phyloP scores from a whole-genome alignment of 2,797 vertebrate species.

The Onychomys arenicola region DNA sequence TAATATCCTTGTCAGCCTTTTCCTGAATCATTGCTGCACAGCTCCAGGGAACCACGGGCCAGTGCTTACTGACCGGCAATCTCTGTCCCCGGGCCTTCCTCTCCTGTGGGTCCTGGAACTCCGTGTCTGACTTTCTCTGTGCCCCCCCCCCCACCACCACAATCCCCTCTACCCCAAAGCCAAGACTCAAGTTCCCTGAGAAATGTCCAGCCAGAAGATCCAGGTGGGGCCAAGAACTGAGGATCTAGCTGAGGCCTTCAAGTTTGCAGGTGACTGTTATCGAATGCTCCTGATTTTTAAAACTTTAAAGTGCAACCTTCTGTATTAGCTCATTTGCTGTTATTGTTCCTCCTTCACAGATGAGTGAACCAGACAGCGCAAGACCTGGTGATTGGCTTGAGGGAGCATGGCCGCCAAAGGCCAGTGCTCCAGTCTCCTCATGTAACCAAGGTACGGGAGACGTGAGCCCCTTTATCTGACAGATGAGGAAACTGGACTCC shows the following conservation, averaged over 20 bases:
- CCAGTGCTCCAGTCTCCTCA: not conserved
- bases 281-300: not conserved
- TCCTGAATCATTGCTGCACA: conserved; percentile 85
- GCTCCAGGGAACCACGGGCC: conserved; percentile 77
- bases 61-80: conserved; percentile 59
- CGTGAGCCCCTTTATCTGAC: not conserved
- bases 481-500: not conserved
- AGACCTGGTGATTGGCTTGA: not conserved
- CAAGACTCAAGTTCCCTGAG: not conserved
- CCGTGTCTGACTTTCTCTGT: not conserved
- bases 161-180: not conserved
- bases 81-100: not conserved
- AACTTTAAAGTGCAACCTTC: conserved; percentile 31
- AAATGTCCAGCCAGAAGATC: not conserved
- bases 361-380: not conserved
- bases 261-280: conserved; percentile 59
- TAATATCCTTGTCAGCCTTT: conserved; percentile 88
- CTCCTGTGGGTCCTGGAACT: not conserved
- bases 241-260: not conserved
- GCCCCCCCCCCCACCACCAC: no score
- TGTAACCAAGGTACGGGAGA: not conserved
- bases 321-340: not conserved
- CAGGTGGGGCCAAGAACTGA: not conserved
- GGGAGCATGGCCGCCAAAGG: not conserved
- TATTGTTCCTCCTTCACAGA: conserved; percentile 52